Conservation (phyloP, 2,888 invertebrate species). For the Chironomus riparius region DNA sequence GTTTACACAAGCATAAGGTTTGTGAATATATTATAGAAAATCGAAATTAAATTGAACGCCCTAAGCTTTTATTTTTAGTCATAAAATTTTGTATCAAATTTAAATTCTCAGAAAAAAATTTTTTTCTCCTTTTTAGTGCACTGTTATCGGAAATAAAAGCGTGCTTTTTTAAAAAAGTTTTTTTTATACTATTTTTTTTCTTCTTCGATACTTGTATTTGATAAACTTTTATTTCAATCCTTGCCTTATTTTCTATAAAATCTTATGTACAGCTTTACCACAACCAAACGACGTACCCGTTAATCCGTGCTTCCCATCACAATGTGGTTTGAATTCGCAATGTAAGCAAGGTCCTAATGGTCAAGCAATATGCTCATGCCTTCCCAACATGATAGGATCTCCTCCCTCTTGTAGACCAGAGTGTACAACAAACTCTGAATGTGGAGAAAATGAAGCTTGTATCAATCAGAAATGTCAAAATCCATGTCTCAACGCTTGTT, state of each 20-base stretch:
- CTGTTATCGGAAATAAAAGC: too few relatives aligned
- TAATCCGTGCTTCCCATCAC: conserved; percentile 72
- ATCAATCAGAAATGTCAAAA: conserved; percentile 68
- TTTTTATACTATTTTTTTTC: too few relatives aligned
- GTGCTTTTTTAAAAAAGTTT: too few relatives aligned
- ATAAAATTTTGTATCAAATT: too few relatives aligned
- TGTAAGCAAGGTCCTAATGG: conserved; percentile 57
- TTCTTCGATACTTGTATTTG: too few relatives aligned
- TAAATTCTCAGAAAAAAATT: too few relatives aligned
- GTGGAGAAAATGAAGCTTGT: conserved; percentile 68
- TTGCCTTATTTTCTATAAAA: conserved; percentile 27
- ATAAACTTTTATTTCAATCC: too few relatives aligned
- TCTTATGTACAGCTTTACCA: conserved; percentile 32
- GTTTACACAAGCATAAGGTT: too few relatives aligned
- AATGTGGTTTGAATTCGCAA: conserved; percentile 72
- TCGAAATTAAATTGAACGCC: too few relatives aligned
- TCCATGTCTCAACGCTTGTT: conserved; percentile 70
- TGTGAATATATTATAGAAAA: too few relatives aligned
- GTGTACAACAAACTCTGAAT: conserved; percentile 71
- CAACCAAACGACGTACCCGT: conserved; percentile 44
- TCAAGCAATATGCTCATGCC: conserved; percentile 71
- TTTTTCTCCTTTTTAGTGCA: too few relatives aligned
- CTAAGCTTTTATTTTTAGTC: too few relatives aligned
- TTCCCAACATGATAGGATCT: conserved; percentile 66
- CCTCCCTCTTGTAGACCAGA: conserved; percentile 78